Conservation (phyloP, 2,888 invertebrate species). For the Micropterix aruncella region DNA sequence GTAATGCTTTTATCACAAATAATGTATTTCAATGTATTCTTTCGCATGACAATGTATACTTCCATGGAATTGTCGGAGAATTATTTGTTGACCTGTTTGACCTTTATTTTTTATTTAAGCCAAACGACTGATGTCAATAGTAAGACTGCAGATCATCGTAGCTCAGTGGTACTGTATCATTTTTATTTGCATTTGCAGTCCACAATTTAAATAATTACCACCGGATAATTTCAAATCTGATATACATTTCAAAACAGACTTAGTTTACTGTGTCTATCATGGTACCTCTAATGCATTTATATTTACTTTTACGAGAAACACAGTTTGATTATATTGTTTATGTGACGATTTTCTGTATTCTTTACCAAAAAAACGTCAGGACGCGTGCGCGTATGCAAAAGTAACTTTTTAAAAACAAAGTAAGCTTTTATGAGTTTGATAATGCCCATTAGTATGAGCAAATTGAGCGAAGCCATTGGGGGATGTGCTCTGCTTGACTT, state of each 20-base stretch:
- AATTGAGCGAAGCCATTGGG: constrained; percentile 2
- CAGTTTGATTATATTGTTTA: constrained; percentile 1
- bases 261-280: background rate
- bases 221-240: no score
- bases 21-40: constrained; percentile 21
- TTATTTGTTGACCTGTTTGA: background rate
- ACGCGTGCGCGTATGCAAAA: constrained; percentile 6
- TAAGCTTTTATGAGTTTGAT: background rate
- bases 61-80: background rate
- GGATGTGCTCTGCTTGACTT: background rate
- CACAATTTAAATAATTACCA: no score
- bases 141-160: background rate
- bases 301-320: constrained; percentile 8
- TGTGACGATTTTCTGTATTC: constrained; percentile 5
- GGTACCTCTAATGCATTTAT: background rate
- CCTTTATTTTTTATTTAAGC: background rate
- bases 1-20: constrained; percentile 33
- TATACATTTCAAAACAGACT: background rate
- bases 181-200: background rate
- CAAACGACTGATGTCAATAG: background rate
- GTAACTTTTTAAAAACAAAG: constrained; percentile 4
- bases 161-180: background rate
- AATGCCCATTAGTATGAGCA: constrained; percentile 1
- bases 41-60: background rate
- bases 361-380: constrained; percentile 1